Percentiles rank a stretch among this genome's conserved stretches.
These are phyloP conservation scores for Epicauta chinensis DNA, from an alignment of 1,140 invertebrate species.

Conservation along the genomic window DNA sequence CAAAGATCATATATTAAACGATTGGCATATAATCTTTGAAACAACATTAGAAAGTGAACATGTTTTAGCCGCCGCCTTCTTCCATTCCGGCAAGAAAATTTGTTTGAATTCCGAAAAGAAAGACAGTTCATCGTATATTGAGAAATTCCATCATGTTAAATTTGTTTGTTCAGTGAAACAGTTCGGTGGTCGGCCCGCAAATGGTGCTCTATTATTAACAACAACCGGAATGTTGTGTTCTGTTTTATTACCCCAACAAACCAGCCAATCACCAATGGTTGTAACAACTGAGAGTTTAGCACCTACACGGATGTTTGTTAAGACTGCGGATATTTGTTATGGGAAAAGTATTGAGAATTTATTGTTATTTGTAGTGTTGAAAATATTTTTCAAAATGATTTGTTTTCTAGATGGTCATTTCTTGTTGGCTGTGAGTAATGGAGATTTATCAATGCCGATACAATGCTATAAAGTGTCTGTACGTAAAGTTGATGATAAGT, in stretches of 20 bases:
- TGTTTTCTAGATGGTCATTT: constrained; percentile 64
- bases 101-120: constrained; percentile 68
- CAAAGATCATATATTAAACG: constrained; percentile 72
- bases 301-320: constrained; percentile 63
- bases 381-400: no score
- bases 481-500: constrained; percentile 46
- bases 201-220: constrained; percentile 76
- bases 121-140: constrained; percentile 70
- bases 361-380: neutral
- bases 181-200: constrained; percentile 76
- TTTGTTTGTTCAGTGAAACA: constrained; percentile 75
- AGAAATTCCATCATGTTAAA: constrained; percentile 74
- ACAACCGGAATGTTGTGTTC: constrained; percentile 76
- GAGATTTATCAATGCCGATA: constrained; percentile 61
- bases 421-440: constrained; percentile 68
- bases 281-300: constrained; percentile 64
- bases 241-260: constrained; percentile 50
- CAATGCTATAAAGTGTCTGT: constrained; percentile 68
- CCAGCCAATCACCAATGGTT: constrained; percentile 38
- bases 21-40: constrained; percentile 54
- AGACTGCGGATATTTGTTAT: constrained; percentile 67
- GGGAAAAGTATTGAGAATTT: constrained; percentile 54
- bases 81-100: constrained; percentile 74
- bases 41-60: constrained; percentile 63
- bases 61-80: constrained; percentile 73